Evolutionary conservation across 2,113 vertebrate species (phyloP).

Genomic region (Nerophis lumbriciformis): DNA sequence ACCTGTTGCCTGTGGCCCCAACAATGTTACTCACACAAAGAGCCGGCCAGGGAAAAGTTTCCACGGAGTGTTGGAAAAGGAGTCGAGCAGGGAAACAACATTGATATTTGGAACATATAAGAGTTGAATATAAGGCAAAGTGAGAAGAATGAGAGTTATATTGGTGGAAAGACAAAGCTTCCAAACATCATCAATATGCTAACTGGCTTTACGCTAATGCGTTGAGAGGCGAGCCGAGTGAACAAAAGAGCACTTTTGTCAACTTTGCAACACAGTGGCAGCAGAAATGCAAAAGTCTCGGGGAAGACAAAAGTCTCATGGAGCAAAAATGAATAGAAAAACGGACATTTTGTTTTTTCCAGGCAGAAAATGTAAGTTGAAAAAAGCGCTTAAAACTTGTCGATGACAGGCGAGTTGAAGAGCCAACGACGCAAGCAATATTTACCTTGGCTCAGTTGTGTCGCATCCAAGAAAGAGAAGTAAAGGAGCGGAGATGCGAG

Average conservation of each 20-base stretch:
- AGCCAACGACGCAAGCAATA: neutral
- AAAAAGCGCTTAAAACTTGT: conserved; percentile 59
- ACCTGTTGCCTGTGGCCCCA: conserved; percentile 60
- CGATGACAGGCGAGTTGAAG: conserved; percentile 3
- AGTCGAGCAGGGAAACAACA: neutral
- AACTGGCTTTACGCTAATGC: conserved; percentile 48
- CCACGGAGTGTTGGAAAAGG: neutral
- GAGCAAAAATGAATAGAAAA: conserved; percentile 34
- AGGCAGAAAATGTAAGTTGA: conserved; percentile 48
- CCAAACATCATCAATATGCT: conserved; percentile 7
- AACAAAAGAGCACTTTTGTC: conserved; percentile 70
- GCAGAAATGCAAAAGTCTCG: conserved; percentile 21
- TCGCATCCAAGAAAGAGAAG: conserved; percentile 67
- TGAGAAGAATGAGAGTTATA: neutral
- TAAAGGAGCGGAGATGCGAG: conserved; percentile 42
- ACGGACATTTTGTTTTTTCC: conserved; percentile 52
- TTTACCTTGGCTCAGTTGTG: conserved; percentile 59
- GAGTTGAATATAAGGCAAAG: too few species aligned
- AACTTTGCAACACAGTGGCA: neutral
- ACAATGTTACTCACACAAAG: conserved; percentile 49
- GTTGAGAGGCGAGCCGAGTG: conserved; percentile 43
- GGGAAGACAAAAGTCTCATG: conserved; percentile 9
- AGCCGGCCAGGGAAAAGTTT: conserved; percentile 40
- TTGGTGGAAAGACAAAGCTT: neutral
- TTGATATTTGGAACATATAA: neutral